A percentile compares a stretch with the other conserved stretches of the same genome.
Conservation (phyloP, 2,797 vertebrate species). For the Sebastes goodei region DNA sequence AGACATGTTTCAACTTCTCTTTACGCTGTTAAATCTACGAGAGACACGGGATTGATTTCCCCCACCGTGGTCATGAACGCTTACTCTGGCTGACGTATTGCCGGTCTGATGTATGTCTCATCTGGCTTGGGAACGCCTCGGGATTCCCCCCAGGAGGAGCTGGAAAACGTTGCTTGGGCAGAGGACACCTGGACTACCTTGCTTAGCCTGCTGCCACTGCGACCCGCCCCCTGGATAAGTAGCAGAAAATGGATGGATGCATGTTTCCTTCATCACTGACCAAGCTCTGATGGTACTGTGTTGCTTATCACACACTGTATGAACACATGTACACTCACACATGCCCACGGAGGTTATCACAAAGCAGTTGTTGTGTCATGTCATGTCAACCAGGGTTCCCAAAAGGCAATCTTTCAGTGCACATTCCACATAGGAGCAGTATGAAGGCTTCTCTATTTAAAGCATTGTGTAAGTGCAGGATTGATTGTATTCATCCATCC, state of each 20-base stretch:
- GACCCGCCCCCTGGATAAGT: background rate
- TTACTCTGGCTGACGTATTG: no score
- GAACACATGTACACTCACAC: conserved; percentile 4
- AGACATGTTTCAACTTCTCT: no score
- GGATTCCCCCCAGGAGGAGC: no score
- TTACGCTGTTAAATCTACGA: no score
- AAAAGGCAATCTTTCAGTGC: conserved; percentile 20
- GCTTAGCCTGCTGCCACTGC: background rate
- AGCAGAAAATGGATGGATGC: background rate
- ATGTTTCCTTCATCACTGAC: background rate
- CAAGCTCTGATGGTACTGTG: background rate
- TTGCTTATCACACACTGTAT: conserved; percentile 21
- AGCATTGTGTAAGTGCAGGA: background rate
- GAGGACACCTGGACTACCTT: background rate
- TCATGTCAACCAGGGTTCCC: background rate
- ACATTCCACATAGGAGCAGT: background rate
- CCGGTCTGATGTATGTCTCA: no score
- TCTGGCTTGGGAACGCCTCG: background rate
- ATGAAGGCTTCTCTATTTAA: no score
- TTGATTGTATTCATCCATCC: background rate
- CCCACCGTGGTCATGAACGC: accelerated
- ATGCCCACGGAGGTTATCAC: background rate
- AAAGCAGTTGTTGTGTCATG: conserved; percentile 21
- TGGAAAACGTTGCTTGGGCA: background rate
- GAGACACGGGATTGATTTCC: no score